Base-by-base conservation (phyloP, 2,888 invertebrate genomes). In the Aphodius granarius region DNA sequence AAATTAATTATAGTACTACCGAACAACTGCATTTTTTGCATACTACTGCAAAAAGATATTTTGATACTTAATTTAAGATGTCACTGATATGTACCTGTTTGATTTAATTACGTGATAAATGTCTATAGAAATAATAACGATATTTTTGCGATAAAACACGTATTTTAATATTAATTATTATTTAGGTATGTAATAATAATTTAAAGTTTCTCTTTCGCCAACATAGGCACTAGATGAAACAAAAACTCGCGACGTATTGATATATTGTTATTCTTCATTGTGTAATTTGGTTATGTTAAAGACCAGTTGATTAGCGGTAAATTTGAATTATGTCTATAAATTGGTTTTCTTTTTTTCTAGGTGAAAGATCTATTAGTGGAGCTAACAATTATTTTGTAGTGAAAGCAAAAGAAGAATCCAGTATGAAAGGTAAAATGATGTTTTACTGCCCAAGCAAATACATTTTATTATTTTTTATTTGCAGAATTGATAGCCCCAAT, bases 401-500 rank as follows among this genome's bases (percentile, higher is more conserved):
- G 16, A 70, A 74, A 70, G 63, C 71, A 13, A 17, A 63, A 43
- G 20, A 21, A 20, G 71, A 71, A 73, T 73, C 63, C 63, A 65
- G 20, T 63, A 74, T 72, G 76, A 16, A 43, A 65, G 71, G 73
- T 19, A 72, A 62, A 72, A 62, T 3, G 1, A 20, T 68, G 19
- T 22, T 3, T 68, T 21, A 6, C 20, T 3, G 13, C 66, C 6
- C 22, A 9, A 70, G 20, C 6, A 22, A 17, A 20, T 16, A 19
- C n/a, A 63, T 19, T 17, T n/a, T 13, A 22, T 77, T 77, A 76
- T 76, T 64, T 73, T 79, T 81, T 80, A 77, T 83, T 89, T 87
- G 79, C 89, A 94, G 94, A 94, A 86, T 89, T 94, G 81, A 89
- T 94, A 83, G 91, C 94, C 82, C 94, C 94, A 84, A 91, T 91